Conservation (phyloP, 2,113 vertebrate species). For the Corydoras maculifer region DNA sequence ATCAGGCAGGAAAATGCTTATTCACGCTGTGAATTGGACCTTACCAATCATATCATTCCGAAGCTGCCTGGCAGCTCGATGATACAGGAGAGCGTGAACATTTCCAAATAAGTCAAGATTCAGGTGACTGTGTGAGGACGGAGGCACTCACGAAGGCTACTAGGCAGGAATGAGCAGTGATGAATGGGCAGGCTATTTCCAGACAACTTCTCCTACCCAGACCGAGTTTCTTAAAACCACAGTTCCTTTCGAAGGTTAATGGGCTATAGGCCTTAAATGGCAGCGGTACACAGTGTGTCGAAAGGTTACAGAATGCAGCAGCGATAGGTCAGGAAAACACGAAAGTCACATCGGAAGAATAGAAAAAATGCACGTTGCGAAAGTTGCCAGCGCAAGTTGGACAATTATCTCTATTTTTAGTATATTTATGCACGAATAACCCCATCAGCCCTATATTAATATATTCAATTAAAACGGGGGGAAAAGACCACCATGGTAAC, state of each 20-base stretch:
- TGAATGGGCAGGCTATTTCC: constrained; percentile 32
- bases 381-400: constrained; percentile 6
- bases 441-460: constrained; percentile 34
- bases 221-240: constrained; percentile 9
- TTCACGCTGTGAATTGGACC: constrained; percentile 40
- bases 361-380: background rate
- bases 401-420: constrained; percentile 35
- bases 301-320: constrained; percentile 26
- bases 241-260: constrained; percentile 32
- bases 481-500: constrained; percentile 35
- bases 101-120: constrained; percentile 32
- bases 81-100: constrained; percentile 23
- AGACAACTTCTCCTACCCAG: constrained; percentile 15
- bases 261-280: constrained; percentile 21
- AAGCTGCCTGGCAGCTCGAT: constrained; percentile 25
- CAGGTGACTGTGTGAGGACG: constrained; percentile 10
- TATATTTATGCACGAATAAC: constrained; percentile 25
- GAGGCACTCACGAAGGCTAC: constrained; percentile 12
- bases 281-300: background rate
- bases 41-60: constrained; percentile 29
- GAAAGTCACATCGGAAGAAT: constrained; percentile 4
- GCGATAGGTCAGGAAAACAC: constrained; percentile 8
- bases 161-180: constrained; percentile 14
- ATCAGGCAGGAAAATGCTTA: constrained; percentile 35
- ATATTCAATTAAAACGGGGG: constrained; percentile 42